phyloP scores from a whole-genome alignment of 2,113 vertebrate species.

The Pterophyllum scalare region DNA sequence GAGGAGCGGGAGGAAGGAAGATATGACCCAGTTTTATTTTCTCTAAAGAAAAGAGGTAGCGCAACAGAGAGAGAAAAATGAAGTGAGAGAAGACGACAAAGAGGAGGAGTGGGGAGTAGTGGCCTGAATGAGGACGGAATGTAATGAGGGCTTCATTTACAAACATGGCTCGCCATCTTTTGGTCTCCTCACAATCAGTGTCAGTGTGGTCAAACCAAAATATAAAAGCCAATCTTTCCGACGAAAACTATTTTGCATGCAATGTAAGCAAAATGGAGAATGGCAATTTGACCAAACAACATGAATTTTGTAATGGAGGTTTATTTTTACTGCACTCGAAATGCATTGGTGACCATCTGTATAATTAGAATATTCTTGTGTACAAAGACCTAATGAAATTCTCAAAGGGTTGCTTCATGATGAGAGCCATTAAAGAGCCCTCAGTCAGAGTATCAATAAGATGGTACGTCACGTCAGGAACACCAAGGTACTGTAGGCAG shows the following conservation, averaged over 20 bases:
- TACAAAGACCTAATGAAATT: background rate
- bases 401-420: background rate
- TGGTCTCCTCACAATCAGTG: conserved; percentile 18
- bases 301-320: too few species aligned
- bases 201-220: conserved; percentile 25
- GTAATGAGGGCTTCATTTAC: conserved; percentile 70
- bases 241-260: background rate
- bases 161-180: conserved; percentile 42
- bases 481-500: conserved; percentile 4
- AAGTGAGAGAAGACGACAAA: conserved; percentile 38
- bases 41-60: conserved; percentile 55
- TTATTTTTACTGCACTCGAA: background rate
- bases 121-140: conserved; percentile 52
- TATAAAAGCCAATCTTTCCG: background rate
- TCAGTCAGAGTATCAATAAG: background rate
- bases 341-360: background rate
- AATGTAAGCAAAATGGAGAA: background rate
- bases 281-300: background rate
- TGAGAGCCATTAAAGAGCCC: background rate
- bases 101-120: conserved; percentile 33
- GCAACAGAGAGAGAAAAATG: conserved; percentile 54
- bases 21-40: conserved; percentile 70
- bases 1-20: conserved; percentile 27
- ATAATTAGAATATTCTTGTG: background rate
- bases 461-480: conserved; percentile 25